Conservation (phyloP, 2,797 vertebrate species). For the Helostoma temminkii region DNA sequence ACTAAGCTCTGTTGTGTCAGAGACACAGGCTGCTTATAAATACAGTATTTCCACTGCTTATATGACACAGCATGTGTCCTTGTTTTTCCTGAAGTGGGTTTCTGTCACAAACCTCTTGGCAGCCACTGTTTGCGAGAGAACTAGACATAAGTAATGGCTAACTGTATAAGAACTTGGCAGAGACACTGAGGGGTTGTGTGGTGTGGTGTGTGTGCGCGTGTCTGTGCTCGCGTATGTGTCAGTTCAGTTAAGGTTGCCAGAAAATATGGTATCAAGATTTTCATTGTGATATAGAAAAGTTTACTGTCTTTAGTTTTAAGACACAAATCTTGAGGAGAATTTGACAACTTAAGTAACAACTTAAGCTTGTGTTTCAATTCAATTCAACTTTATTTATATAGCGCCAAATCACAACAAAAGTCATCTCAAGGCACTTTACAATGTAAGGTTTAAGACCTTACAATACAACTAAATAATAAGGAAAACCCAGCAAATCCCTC, state of each 20-base stretch:
- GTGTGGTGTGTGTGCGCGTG: too few species aligned
- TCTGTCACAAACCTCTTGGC: slow-evolving; percentile 38
- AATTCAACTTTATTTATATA: too few species aligned
- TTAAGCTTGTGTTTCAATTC: too few species aligned
- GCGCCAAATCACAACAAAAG: too few species aligned
- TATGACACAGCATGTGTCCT: slow-evolving; percentile 26
- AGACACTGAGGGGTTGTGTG: slow-evolving; percentile 1
- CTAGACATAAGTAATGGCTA: slow-evolving; percentile 24
- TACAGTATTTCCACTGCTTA: slow-evolving; percentile 4
- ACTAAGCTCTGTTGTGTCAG: slow-evolving; percentile 17
- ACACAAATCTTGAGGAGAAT: background rate
- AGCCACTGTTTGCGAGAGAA: slow-evolving; percentile 11
- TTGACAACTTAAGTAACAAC: background rate
- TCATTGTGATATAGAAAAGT: background rate
- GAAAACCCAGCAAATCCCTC: too few species aligned
- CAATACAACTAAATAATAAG: too few species aligned
- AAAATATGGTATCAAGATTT: background rate
- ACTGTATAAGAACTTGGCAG: background rate
- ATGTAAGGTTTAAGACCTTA: too few species aligned
- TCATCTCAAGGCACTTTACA: too few species aligned
- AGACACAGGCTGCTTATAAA: slow-evolving; percentile 12
- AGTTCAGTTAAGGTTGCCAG: background rate
- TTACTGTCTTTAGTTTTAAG: background rate
- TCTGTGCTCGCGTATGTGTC: too few species aligned
- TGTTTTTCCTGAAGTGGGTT: slow-evolving; percentile 20